These are phyloP conservation scores for Canis aureus DNA, from an alignment of 2,113 vertebrate species.

Conservation along the genomic window DNA sequence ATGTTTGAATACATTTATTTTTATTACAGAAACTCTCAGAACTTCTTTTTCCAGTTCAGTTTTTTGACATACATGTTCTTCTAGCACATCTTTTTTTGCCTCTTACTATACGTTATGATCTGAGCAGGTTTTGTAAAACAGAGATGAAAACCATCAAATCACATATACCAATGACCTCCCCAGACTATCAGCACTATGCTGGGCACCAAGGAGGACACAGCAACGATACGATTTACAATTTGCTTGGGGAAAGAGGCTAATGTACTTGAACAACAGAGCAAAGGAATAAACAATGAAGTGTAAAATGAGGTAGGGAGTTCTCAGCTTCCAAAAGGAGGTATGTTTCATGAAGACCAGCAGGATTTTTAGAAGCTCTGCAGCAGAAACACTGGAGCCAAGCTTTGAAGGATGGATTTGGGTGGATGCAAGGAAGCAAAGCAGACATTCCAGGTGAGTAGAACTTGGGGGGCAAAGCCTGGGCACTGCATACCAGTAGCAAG, in stretches of 20 bases:
- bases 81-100: background rate
- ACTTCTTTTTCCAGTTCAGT: background rate
- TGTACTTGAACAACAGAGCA: fast-evolving
- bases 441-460: background rate
- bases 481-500: background rate
- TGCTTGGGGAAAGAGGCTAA: background rate
- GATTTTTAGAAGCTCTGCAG: background rate
- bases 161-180: background rate
- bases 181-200: background rate
- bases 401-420: background rate
- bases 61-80: background rate
- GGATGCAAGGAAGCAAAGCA: background rate
- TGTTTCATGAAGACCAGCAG: background rate
- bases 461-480: background rate
- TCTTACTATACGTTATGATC: background rate
- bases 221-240: background rate
- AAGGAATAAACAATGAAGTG: background rate
- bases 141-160: background rate
- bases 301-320: background rate
- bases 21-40: background rate
- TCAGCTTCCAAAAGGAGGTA: background rate
- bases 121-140: background rate
- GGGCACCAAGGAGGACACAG: background rate
- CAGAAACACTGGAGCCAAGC: background rate
- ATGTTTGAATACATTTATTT: background rate